These are phyloP conservation scores for Limnephilus auricula DNA, from an alignment of 2,888 invertebrate species.

Conservation along the genomic window DNA sequence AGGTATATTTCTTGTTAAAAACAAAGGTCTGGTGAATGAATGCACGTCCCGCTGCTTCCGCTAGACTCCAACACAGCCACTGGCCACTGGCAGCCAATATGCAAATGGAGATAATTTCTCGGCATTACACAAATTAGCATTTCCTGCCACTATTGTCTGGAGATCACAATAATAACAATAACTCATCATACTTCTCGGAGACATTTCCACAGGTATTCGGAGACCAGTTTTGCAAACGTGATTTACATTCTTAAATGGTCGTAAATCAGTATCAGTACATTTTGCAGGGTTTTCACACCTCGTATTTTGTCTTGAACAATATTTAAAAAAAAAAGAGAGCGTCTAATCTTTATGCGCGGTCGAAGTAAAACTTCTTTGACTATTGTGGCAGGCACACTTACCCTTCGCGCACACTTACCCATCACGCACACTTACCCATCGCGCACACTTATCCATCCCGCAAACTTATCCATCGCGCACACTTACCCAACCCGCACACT, in stretches of 20 bases:
- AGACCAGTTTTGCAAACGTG: background rate
- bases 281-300: background rate
- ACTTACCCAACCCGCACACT: too few species aligned
- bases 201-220: background rate
- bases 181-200: constrained; percentile 35
- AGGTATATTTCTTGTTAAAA: background rate
- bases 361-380: too few species aligned
- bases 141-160: constrained; percentile 51
- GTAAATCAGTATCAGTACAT: background rate
- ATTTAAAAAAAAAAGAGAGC: too few species aligned
- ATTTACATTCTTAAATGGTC: background rate
- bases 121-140: constrained; percentile 43
- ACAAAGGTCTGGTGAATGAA: background rate
- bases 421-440: too few species aligned
- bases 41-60: constrained; percentile 13
- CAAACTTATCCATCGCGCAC: too few species aligned
- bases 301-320: background rate
- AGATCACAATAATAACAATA: constrained; percentile 10
- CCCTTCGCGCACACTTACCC: too few species aligned
- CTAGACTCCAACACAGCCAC: background rate
- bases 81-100: background rate
- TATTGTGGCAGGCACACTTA: too few species aligned
- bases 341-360: too few species aligned
- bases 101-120: constrained; percentile 15
- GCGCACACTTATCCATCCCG: too few species aligned